A percentile compares a stretch with the other conserved stretches of the same genome.
Evolutionary conservation across 2,888 invertebrate genomes (phyloP).

Genomic region (Thysanoteuthis rhombus): DNA sequence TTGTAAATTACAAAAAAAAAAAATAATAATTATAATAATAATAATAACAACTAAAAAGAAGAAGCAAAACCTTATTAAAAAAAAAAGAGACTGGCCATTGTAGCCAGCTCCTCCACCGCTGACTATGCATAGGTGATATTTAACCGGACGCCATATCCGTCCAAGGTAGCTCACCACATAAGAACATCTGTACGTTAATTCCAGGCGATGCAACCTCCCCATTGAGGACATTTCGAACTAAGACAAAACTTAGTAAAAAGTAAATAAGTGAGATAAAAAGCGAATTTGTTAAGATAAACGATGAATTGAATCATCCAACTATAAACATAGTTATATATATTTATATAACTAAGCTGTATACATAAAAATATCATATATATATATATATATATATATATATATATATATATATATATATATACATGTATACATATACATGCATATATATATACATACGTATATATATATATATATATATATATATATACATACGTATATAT

Average conservation of each 20-base stretch:
- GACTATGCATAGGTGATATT: background rate
- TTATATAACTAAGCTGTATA: too few relatives aligned
- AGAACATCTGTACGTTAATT: background rate
- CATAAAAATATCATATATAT: too few relatives aligned
- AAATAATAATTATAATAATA: background rate
- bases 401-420: background rate
- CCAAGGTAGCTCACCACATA: background rate
- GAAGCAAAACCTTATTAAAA: background rate
- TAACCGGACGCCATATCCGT: background rate
- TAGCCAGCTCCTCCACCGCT: background rate
- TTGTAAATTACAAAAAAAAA: background rate
- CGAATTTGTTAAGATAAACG: background rate
- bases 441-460: background rate
- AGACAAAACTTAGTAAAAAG: background rate
- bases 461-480: background rate
- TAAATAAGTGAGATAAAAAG: background rate
- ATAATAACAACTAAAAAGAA: background rate
- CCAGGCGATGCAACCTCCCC: background rate
- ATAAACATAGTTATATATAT: too few relatives aligned
- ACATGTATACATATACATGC: background rate
- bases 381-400: too few relatives aligned
- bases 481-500: background rate
- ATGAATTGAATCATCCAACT: background rate
- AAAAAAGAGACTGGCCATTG: background rate
- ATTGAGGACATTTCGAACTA: background rate